Conservation (phyloP, 2,888 invertebrate species). For the Tineola bisselliella region DNA sequence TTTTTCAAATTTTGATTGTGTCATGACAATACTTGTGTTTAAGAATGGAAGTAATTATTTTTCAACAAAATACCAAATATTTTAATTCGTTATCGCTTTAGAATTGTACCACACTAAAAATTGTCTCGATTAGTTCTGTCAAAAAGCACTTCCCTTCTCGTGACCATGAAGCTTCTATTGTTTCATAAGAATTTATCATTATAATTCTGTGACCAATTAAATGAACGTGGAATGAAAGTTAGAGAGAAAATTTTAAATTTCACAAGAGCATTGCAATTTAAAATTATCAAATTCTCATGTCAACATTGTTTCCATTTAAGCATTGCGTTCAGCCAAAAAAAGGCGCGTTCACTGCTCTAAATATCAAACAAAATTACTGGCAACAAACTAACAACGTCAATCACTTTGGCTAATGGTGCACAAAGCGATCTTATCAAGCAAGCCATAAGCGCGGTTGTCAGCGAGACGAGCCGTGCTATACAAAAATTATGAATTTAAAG, state of each 20-base stretch:
- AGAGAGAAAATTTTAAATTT: not conserved
- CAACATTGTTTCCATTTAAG: conserved; percentile 39
- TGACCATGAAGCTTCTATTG: conserved; percentile 4
- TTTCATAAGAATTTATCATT: not conserved
- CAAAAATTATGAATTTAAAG: conserved; percentile 25
- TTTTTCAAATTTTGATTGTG: no score
- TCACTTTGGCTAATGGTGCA: conserved; percentile 62
- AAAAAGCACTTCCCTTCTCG: conserved; percentile 4
- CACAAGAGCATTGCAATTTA: not conserved
- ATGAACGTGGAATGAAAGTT: not conserved
- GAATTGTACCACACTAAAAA: not conserved
- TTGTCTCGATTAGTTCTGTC: not conserved
- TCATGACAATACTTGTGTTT: no score
- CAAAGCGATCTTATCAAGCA: conserved; percentile 50
- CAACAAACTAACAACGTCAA: conserved; percentile 62
- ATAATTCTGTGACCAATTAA: conserved; percentile 1
- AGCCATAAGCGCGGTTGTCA: conserved; percentile 59
- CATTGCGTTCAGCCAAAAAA: conserved; percentile 30
- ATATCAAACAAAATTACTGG: conserved; percentile 65
- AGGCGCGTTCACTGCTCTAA: conserved; percentile 38
- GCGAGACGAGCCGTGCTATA: conserved; percentile 33
- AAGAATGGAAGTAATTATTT: no score
- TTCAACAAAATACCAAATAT: no score
- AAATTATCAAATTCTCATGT: conserved; percentile 23
- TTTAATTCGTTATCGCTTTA: not conserved